These are phyloP conservation scores for Temnopleurus reevesii DNA, from an alignment of 53 echinoderm and acorn worm genomes.

Conservation along the genomic window DNA sequence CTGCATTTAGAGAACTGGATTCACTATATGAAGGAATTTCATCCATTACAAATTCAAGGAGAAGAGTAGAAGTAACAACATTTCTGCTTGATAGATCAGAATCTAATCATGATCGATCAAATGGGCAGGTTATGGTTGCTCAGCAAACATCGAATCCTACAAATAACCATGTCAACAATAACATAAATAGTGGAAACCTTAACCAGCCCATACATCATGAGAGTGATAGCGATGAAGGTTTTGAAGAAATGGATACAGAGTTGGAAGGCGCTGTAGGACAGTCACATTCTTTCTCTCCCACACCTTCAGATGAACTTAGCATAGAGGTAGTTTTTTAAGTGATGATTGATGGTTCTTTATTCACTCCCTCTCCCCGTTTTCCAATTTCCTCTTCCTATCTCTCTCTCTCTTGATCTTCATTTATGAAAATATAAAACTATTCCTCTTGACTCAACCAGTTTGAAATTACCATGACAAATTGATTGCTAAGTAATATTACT, in stretches of 20 bases:
- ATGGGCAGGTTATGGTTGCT: not conserved
- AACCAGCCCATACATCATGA: slow-evolving; percentile 8
- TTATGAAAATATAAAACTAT: too few relatives aligned
- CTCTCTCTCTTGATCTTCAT: too few relatives aligned
- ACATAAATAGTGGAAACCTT: not conserved
- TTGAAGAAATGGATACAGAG: slow-evolving; percentile 52
- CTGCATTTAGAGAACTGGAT: slow-evolving; percentile 75
- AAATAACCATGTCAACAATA: not conserved
- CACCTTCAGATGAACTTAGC: slow-evolving; percentile 40
- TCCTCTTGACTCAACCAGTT: too few relatives aligned
- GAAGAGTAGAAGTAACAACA: slow-evolving; percentile 71
- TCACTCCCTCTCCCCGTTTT: too few relatives aligned
- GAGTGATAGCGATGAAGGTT: slow-evolving; percentile 56
- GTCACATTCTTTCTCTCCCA: slow-evolving; percentile 28
- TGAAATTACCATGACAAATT: too few relatives aligned
- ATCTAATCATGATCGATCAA: slow-evolving; percentile 46
- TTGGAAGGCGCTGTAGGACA: slow-evolving; percentile 51
- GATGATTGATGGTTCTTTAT: too few relatives aligned
- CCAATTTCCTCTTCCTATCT: too few relatives aligned
- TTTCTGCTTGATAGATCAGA: slow-evolving; percentile 79
- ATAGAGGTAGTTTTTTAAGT: too few relatives aligned
- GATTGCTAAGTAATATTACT: too few relatives aligned
- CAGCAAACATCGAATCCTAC: slow-evolving; percentile 14
- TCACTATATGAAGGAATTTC: slow-evolving; percentile 62
- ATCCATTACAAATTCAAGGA: slow-evolving; percentile 8